phyloP scores from a whole-genome alignment of 2,888 invertebrate genomes.

The Clepsis dumicolana region DNA sequence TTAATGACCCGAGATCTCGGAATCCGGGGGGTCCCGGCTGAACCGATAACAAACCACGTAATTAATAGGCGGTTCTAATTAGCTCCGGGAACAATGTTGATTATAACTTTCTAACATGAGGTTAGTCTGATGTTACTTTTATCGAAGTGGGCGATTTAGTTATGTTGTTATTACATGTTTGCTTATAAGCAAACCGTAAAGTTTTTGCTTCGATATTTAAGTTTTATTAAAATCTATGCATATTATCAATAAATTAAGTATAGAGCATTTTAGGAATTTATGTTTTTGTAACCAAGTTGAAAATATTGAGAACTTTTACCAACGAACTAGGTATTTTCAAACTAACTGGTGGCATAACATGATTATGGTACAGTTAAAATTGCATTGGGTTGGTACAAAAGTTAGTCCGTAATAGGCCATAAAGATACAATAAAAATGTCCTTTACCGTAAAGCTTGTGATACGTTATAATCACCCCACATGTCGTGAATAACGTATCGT shows the following conservation, averaged over 20 bases:
- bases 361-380: no score
- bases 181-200: background rate
- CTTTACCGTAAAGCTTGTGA: background rate
- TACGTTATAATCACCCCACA: background rate
- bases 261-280: no score
- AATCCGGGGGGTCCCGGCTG: conserved; percentile 30
- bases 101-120: conserved; percentile 36
- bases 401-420: no score
- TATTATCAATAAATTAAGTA: no score
- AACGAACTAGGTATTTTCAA: no score
- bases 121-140: conserved; percentile 3
- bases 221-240: no score
- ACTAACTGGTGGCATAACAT: no score
- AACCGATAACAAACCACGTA: conserved; percentile 41
- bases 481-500: background rate
- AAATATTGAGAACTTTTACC: no score
- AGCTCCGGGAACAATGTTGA: conserved; percentile 42
- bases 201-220: background rate
- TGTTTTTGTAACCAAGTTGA: no score
- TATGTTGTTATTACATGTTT: background rate
- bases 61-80: conserved; percentile 40
- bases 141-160: background rate
- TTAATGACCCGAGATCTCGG: conserved; percentile 42
- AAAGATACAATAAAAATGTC: no score
- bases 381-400: no score